Evolutionary conservation across 2,797 vertebrate species (phyloP).

Genomic region (Halcyon leucocephala): DNA sequence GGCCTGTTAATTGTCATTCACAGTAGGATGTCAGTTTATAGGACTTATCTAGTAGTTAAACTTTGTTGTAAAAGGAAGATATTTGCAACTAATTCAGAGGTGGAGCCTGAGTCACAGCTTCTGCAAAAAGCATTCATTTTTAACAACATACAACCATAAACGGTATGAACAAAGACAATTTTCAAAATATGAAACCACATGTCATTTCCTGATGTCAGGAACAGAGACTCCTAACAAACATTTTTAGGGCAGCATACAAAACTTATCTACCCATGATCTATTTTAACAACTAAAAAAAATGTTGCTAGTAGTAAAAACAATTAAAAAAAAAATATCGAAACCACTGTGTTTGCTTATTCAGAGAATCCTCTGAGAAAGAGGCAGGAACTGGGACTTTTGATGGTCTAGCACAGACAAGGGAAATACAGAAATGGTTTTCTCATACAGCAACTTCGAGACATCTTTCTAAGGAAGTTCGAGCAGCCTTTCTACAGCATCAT

Average conservation of each 20-base stretch:
- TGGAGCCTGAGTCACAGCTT: neutral
- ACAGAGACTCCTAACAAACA: neutral
- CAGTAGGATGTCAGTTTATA: neutral
- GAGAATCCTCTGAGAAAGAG: neutral
- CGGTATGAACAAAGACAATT: slow-evolving; percentile 21
- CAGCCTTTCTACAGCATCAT: neutral
- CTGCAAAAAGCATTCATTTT: slow-evolving; percentile 20
- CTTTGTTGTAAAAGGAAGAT: neutral
- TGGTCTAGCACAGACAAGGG: neutral
- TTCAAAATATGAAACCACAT: slow-evolving; percentile 2
- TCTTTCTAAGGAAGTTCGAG: neutral
- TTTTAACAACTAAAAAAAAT: neutral
- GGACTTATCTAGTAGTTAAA: neutral
- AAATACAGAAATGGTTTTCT: neutral
- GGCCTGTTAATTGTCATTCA: neutral
- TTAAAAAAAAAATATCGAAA: neutral
- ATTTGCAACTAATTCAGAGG: neutral
- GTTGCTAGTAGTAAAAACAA: neutral
- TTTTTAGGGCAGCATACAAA: neutral
- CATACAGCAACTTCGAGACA: neutral
- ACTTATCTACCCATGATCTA: neutral
- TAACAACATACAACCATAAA: slow-evolving; percentile 10
- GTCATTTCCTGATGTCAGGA: slow-evolving; percentile 54
- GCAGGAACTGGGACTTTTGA: neutral
- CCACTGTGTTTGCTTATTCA: neutral